phyloP scores from a whole-genome alignment of 2,888 invertebrate genomes.

The Euclidia mi region DNA sequence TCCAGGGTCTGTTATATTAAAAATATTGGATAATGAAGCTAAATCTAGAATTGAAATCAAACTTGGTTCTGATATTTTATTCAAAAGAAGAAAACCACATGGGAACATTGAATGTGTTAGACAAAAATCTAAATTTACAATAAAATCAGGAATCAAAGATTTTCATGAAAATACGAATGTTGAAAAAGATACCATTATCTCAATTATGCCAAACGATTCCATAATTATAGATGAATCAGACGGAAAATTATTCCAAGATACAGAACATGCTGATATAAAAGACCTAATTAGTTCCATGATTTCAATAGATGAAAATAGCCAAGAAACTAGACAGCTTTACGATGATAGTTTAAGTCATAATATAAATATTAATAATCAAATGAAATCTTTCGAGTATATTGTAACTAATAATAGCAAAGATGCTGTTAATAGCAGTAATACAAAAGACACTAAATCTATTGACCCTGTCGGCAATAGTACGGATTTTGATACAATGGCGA shows the following conservation, averaged over 20 bases:
- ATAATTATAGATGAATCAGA: conserved; percentile 43
- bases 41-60: conserved; percentile 68
- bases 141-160: conserved; percentile 10
- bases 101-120: conserved; percentile 13
- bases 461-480: neutral
- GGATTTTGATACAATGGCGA: neutral
- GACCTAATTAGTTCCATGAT: neutral
- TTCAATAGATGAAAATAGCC: too few relatives aligned
- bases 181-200: conserved; percentile 49
- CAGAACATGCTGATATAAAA: conserved; percentile 7
- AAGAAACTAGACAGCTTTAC: too few relatives aligned
- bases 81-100: conserved; percentile 22
- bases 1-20: conserved; percentile 57
- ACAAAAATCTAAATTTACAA: conserved; percentile 15
- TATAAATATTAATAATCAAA: neutral
- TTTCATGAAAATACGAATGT: conserved; percentile 15
- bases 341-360: neutral
- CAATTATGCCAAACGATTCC: conserved; percentile 58
- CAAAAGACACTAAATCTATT: neutral
- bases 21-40: conserved; percentile 62
- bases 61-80: conserved; percentile 46
- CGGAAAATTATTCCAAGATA: conserved; percentile 3
- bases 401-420: neutral
- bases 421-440: neutral
- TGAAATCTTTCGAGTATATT: neutral